Base-by-base conservation (phyloP, 2,888 invertebrate genomes). In the Arge pagana region DNA sequence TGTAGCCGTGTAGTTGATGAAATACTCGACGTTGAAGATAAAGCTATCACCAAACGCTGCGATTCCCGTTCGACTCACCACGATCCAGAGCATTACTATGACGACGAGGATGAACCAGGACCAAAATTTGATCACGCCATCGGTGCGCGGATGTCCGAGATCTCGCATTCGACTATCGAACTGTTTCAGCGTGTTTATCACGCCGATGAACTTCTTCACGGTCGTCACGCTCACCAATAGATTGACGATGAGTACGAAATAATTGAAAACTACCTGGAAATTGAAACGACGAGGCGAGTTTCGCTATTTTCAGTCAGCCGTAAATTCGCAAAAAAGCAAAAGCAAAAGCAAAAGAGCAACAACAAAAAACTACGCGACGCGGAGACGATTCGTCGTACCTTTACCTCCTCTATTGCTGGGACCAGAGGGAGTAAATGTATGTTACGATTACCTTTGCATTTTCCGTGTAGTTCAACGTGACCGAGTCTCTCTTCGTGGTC, bases 101-200 rank as follows among this genome's bases (percentile, higher is more conserved):
- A 21, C 1, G 11, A 52, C 1, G 3, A 68, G 7, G 3, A 63
- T 10, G 0, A 21, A 0, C 71, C 71, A 73, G 10, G 58, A 48
- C 16, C 54, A 56, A 4, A 67, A n/a, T 5, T 24, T 35, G 0
- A 57, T 54, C 43, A 43, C 58, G 2, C 23, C 61, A 49, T 61
- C 70, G 16, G 50, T 64, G 15, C 55, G 62, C 10, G 61, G 50
- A 18, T 70, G 64, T 1, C 71, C 71, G 5, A 70, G 45, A 23
- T 60, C 55, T 6, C 48, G 48, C 5, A 63, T 50, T 35, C 40
- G 49, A 13, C 64, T 65, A 56, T 75, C 76, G 41, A 64, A 71
- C 45, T 73, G 65, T 23, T 70, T 65, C 10, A 74, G 57, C 2
- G 42, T 50, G 49, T 72, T 76, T 72, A 72, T 74, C 5, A 71